These are phyloP conservation scores for Micrasema longulum DNA, from an alignment of 1,140 invertebrate genomes.

Conservation along the genomic window DNA sequence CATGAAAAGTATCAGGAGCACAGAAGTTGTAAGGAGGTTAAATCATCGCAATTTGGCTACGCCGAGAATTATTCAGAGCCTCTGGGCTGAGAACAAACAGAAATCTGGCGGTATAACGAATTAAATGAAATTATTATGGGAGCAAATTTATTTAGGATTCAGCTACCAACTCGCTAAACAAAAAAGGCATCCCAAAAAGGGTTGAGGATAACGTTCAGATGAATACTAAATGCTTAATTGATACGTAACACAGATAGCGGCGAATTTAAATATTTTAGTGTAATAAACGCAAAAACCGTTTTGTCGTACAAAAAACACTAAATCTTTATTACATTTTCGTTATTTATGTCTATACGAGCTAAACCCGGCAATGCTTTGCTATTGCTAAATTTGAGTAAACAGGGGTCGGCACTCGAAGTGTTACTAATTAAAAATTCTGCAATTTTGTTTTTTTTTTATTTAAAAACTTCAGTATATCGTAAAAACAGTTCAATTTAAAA, in stretches of 20 bases:
- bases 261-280: not conserved
- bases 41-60: not conserved
- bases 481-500: no score
- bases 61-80: constrained; percentile 9
- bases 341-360: no score
- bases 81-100: constrained; percentile 5
- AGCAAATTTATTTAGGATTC: constrained; percentile 25
- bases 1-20: not conserved
- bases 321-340: no score
- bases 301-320: no score
- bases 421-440: no score
- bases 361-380: no score
- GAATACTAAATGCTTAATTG: constrained; percentile 16
- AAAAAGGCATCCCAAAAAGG: constrained; percentile 13
- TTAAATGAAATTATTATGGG: constrained; percentile 21
- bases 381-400: no score
- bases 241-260: not conserved
- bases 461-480: no score
- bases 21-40: not conserved
- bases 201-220: not conserved
- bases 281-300: no score
- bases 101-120: constrained; percentile 23
- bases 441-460: no score
- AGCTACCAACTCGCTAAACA: constrained; percentile 8
- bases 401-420: no score